phyloP scores from a whole-genome alignment of 2,113 vertebrate genomes.

The Entosphenus tridentatus region DNA sequence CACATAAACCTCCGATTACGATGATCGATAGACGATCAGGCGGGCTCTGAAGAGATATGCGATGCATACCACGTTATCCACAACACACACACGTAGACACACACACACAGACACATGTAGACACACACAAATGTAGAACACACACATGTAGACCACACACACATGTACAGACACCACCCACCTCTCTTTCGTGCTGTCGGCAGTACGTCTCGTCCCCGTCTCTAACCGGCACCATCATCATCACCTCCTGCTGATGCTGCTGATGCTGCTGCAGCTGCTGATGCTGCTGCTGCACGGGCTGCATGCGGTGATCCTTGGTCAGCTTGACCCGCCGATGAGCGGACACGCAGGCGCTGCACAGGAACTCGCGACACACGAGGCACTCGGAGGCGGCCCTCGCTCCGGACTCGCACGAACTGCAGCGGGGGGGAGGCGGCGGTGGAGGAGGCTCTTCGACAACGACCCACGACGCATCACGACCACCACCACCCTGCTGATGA shows the following conservation, averaged over 20 bases:
- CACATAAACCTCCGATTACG: too few relatives aligned
- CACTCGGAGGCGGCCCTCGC: background rate
- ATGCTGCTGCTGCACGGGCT: conserved; percentile 17
- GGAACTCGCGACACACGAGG: background rate
- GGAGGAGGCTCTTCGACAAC: too few relatives aligned
- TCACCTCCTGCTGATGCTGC: background rate
- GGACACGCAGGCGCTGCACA: conserved; percentile 2
- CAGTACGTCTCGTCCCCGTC: background rate
- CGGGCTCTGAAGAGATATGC: too few relatives aligned
- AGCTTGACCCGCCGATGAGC: conserved; percentile 56
- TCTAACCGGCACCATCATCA: background rate
- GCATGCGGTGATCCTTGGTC: conserved; percentile 80
- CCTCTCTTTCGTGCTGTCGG: background rate
- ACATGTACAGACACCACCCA: background rate
- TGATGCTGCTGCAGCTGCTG: background rate
- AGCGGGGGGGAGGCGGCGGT: background rate
- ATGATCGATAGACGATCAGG: too few relatives aligned
- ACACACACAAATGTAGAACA: too few relatives aligned
- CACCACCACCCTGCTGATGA: too few relatives aligned
- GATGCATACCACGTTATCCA: too few relatives aligned
- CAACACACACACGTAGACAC: too few relatives aligned
- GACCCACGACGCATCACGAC: too few relatives aligned
- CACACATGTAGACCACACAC: too few relatives aligned
- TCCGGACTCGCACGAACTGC: background rate
- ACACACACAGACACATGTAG: too few relatives aligned